Base-by-base conservation (phyloP, 2,797 vertebrate species). In the Urocyon cinereoargenteus region DNA sequence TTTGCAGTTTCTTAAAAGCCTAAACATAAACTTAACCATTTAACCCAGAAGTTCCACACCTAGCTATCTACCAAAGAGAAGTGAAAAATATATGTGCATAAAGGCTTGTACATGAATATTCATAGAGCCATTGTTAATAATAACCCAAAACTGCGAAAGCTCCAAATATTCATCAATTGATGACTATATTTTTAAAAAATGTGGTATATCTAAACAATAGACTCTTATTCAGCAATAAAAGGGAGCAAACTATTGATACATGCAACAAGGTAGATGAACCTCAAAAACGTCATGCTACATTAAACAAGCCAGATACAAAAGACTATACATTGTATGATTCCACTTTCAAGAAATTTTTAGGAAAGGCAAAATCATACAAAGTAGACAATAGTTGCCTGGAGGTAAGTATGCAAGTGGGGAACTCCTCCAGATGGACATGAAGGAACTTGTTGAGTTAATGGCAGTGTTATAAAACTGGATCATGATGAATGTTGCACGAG, bases 21-120 rank as follows among this genome's bases (percentile, higher is more conserved):
- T 87, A 70, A 53, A 62, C 66, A 57, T 79, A 87, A 93, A 55
- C 26, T 82, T 31, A 73, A 73, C 26, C 49, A 73, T n/a, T 34
- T 26, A 64, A 73, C n/a, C 57, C 11, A 81, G 26, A 19, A 82
- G 53, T 81, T 51, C 49, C 57, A 73, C 4, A 55, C 6, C 55
- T 94, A 94, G 6, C n/a, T 64, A 55, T 64, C 57, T 82, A n/a
- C n/a, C 26, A 73, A 73, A 89, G 77, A 75, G 49, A 64, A 94
- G 49, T 16, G 11, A 89, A 94, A 83, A 75, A 34, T n/a, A 83
- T 26, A 45, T 57, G 21, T 19, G 49, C 49, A 64, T 16, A 66
- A 94, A 89, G 21, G 3, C 22, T 34, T 83, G 36, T 55, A 64
- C 2, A 8, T 45, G 34, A 89, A 19, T 94, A 72, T 57, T 83